phyloP scores from a whole-genome alignment of 2,888 invertebrate genomes.

The Oxyscelio sp. region DNA sequence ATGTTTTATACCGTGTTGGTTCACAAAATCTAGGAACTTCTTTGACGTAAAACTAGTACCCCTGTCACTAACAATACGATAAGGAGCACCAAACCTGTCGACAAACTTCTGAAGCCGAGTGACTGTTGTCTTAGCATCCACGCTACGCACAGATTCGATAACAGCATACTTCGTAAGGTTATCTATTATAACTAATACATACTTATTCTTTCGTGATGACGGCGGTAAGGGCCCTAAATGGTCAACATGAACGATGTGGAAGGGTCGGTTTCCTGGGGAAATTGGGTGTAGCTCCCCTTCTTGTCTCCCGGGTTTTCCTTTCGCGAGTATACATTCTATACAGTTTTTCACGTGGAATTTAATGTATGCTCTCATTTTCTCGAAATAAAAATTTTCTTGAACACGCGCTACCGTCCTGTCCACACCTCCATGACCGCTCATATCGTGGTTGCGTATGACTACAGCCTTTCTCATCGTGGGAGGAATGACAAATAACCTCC shows the following conservation, averaged over 20 bases:
- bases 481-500: background rate
- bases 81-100: constrained; percentile 53
- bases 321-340: background rate
- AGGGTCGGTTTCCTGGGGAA: background rate
- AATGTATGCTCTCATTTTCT: background rate
- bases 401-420: background rate
- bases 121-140: constrained; percentile 27
- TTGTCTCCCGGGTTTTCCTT: background rate
- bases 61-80: constrained; percentile 56
- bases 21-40: constrained; percentile 51
- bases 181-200: constrained; percentile 40
- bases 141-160: constrained; percentile 60
- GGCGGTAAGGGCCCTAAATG: constrained; percentile 66
- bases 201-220: constrained; percentile 44
- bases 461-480: background rate
- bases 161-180: background rate
- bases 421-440: background rate
- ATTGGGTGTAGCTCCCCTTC: constrained; percentile 44
- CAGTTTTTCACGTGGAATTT: background rate
- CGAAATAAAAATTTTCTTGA: background rate
- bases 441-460: background rate
- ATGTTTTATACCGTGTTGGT: constrained; percentile 2
- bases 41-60: constrained; percentile 65
- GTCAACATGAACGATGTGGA: background rate
- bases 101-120: constrained; percentile 52